Conservation (phyloP, 2,113 vertebrate species). For the Podarcis cretensis region DNA sequence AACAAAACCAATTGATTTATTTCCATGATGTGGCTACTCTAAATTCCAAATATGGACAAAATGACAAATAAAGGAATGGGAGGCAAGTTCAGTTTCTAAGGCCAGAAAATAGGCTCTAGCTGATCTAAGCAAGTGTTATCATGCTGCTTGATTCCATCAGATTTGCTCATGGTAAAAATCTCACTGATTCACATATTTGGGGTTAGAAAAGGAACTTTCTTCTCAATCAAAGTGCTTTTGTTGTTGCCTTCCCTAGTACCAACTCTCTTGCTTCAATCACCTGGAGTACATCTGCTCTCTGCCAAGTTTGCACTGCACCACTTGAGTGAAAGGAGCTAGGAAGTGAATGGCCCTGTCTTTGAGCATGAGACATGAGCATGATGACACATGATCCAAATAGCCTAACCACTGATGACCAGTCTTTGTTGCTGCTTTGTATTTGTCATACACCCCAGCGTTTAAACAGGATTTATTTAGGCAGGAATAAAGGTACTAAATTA, state of each 20-base stretch:
- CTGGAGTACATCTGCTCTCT: background rate
- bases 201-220: background rate
- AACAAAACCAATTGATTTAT: background rate
- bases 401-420: background rate
- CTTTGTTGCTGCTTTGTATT: background rate
- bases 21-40: background rate
- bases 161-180: background rate
- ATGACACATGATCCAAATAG: background rate
- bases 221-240: background rate
- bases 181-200: background rate
- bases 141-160: background rate
- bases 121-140: background rate
- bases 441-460: background rate
- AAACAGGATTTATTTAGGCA: background rate
- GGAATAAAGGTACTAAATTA: background rate
- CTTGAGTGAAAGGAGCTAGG: background rate
- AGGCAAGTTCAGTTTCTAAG: background rate
- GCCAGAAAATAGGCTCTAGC: background rate
- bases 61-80: background rate
- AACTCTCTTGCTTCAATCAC: no score
- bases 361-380: background rate
- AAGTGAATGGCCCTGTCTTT: background rate
- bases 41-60: background rate
- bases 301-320: background rate
- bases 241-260: background rate